Conservation (phyloP, 2,113 vertebrate genomes). For the Hydropotes inermis region DNA sequence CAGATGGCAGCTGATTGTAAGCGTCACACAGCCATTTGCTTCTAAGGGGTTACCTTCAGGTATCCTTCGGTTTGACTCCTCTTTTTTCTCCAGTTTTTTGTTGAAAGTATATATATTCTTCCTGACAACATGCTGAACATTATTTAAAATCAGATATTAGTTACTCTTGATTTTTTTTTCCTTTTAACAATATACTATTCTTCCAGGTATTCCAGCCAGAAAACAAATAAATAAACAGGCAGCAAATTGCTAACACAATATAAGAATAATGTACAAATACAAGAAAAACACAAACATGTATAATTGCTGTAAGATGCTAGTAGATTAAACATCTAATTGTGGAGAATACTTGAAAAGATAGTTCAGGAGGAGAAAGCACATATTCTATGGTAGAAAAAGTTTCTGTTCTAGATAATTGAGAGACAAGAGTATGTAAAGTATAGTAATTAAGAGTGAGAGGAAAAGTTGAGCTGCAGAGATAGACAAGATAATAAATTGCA, state of each 20-base stretch:
- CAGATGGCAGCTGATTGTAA: neutral
- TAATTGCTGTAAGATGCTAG: rapidly evolving
- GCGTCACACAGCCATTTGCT: neutral
- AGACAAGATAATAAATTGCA: neutral
- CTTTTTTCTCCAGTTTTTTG: neutral
- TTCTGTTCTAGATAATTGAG: neutral
- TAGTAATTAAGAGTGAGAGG: neutral
- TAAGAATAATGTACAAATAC: neutral
- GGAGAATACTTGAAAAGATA: neutral
- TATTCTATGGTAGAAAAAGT: neutral
- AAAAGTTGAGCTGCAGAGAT: neutral
- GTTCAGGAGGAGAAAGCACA: neutral
- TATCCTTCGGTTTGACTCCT: neutral
- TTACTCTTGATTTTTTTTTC: neutral
- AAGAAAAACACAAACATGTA: neutral
- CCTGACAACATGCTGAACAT: neutral
- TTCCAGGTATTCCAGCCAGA: neutral
- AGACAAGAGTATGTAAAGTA: neutral
- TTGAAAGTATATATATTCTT: neutral
- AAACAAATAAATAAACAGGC: neutral
- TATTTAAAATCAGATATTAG: neutral
- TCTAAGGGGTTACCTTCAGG: neutral
- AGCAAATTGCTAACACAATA: neutral
- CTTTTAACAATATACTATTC: neutral
- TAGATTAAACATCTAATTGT: neutral